phyloP scores from a whole-genome alignment of 2,113 vertebrate genomes.

The Cnemophilus loriae region DNA sequence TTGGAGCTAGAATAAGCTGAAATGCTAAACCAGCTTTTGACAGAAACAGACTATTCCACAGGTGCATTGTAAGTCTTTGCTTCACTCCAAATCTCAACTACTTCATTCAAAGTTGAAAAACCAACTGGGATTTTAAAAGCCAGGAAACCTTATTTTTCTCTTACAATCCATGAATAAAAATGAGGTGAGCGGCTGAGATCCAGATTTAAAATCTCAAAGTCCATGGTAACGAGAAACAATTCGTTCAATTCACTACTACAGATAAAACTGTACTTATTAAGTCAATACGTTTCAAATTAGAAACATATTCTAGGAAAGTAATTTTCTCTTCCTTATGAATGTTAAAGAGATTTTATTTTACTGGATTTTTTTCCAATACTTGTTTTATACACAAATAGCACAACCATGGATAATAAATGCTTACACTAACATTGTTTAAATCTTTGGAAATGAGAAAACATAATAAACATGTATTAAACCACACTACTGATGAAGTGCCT shows the following conservation, averaged over 20 bases:
- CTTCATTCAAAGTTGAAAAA: constrained; percentile 39
- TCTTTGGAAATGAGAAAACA: neutral
- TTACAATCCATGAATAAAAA: constrained; percentile 32
- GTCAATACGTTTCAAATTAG: constrained; percentile 6
- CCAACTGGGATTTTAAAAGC: constrained; percentile 29
- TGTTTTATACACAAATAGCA: neutral
- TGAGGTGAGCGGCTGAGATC: constrained; percentile 16
- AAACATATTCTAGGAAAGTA: neutral
- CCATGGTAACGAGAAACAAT: neutral
- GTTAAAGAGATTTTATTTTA: neutral
- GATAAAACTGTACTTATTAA: neutral
- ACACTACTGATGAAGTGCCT: neutral
- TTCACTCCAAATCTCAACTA: neutral
- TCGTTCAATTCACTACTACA: constrained; percentile 24
- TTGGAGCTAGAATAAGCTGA: neutral
- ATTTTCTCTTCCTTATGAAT: neutral
- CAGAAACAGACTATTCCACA: neutral
- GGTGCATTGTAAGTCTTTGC: neutral
- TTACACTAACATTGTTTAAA: neutral
- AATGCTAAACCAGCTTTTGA: neutral
- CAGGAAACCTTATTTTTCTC: constrained; percentile 3
- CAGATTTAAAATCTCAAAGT: neutral
- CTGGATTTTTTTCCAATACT: neutral
- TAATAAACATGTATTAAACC: neutral
- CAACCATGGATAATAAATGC: neutral